Evolutionary conservation across 2,888 invertebrate genomes (phyloP).

Genomic region (Epistrophe eligans): DNA sequence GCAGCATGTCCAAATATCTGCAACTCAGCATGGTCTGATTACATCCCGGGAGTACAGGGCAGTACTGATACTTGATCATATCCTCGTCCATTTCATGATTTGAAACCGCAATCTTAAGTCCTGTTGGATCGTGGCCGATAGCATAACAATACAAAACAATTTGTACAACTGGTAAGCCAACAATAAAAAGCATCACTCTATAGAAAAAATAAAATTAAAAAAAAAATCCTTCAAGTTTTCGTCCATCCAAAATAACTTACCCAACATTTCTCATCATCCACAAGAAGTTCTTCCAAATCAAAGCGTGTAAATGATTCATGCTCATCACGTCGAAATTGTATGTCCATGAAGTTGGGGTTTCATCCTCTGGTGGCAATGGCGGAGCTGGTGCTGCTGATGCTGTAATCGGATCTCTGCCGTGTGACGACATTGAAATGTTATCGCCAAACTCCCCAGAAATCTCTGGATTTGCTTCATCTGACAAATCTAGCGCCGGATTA

Average conservation of each 20-base stretch:
- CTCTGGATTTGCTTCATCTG: constrained; percentile 88
- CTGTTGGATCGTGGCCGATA: constrained; percentile 93
- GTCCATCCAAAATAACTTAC: constrained; percentile 84
- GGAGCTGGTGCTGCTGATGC: constrained; percentile 85
- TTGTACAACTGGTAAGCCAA: constrained; percentile 93
- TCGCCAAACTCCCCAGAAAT: constrained; percentile 95
- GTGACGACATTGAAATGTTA: constrained; percentile 91
- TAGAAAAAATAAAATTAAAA: constrained; percentile 73
- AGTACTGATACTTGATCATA: constrained; percentile 84
- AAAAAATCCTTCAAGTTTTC: not conserved
- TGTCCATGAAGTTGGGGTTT: constrained; percentile 85
- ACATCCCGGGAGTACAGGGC: constrained; percentile 85
- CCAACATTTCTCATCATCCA: constrained; percentile 94
- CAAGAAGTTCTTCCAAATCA: constrained; percentile 94
- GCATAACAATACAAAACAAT: constrained; percentile 94
- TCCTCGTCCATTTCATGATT: constrained; percentile 89
- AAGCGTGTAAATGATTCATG: constrained; percentile 90
- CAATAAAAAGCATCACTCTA: constrained; percentile 93
- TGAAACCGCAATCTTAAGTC: constrained; percentile 90
- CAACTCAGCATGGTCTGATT: constrained; percentile 90
- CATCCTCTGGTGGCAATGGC: constrained; percentile 89
- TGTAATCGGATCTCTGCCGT: constrained; percentile 87
- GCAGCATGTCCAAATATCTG: constrained; percentile 89
- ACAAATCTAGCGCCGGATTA: constrained; percentile 88
- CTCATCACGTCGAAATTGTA: constrained; percentile 88